Conservation (phyloP, 2,888 invertebrate genomes). For the Lycocerus yunnanus region DNA sequence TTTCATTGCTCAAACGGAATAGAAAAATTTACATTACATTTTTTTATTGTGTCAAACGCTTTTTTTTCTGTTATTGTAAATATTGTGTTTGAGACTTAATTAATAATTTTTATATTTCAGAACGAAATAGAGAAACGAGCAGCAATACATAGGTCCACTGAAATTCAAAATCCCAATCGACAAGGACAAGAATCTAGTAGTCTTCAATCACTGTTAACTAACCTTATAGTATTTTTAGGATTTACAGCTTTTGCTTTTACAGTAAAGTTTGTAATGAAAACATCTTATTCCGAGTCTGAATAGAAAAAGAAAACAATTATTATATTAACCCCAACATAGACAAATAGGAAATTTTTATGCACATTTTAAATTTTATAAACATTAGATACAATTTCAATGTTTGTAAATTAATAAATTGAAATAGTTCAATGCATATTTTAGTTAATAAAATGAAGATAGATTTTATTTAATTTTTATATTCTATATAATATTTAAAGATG, state of each 20-base stretch:
- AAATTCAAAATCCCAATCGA: conserved; percentile 44
- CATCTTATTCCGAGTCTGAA: conserved; percentile 63
- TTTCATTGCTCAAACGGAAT: too few species aligned
- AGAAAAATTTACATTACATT: too few species aligned
- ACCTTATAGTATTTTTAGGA: conserved; percentile 85
- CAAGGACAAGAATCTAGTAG: conserved; percentile 65
- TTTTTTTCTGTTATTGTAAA: not conserved
- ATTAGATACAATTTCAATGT: not conserved
- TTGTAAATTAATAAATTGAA: not conserved
- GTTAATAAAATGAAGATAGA: not conserved
- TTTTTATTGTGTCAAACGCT: too few species aligned
- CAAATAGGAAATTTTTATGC: not conserved
- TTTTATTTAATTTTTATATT: not conserved
- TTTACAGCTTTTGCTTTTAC: conserved; percentile 91
- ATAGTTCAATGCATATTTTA: not conserved
- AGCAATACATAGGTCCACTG: conserved; percentile 41
- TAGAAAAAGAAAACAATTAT: conserved; percentile 19
- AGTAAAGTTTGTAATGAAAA: conserved; percentile 89
- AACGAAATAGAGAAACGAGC: conserved; percentile 48
- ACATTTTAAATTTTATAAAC: not conserved
- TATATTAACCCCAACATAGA: not conserved
- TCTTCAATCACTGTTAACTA: conserved; percentile 80
- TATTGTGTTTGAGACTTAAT: not conserved
- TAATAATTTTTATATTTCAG: conserved; percentile 38
- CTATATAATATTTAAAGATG: not conserved